phyloP scores from a whole-genome alignment of 2,113 vertebrate genomes.

The Poecilia latipinna region DNA sequence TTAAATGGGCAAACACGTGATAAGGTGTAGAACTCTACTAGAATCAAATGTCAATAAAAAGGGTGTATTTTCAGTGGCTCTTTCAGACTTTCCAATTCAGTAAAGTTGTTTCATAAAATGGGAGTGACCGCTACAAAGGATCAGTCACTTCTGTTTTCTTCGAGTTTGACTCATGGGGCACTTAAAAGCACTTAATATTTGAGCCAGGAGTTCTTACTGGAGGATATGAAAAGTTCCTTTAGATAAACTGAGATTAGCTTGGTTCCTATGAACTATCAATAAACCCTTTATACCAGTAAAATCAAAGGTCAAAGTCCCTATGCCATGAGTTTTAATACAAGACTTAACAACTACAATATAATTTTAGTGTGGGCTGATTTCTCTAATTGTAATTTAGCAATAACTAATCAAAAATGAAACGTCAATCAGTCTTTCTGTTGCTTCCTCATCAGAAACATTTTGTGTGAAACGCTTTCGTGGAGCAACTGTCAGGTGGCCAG shows the following conservation, averaged over 20 bases:
- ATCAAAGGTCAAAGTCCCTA: not conserved
- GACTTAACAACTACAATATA: not conserved
- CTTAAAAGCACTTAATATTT: not conserved
- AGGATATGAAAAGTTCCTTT: not conserved
- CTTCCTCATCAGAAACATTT: not conserved
- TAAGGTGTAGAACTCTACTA: not conserved
- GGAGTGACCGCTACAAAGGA: not conserved
- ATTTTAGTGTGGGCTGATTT: not conserved
- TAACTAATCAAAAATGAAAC: conserved; percentile 4
- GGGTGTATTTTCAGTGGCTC: not conserved
- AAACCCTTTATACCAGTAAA: not conserved
- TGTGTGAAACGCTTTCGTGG: conserved; percentile 25
- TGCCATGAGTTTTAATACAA: not conserved
- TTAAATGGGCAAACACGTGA: not conserved
- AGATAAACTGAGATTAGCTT: not conserved
- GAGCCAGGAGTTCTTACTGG: not conserved
- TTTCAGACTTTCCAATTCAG: not conserved
- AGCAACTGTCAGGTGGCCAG: conserved; percentile 40
- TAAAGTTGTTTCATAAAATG: not conserved
- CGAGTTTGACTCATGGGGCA: not conserved
- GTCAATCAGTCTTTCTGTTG: not conserved
- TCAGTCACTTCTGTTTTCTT: not conserved
- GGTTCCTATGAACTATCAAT: not conserved
- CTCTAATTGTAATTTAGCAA: not conserved
- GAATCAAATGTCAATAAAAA: not conserved